A percentile compares a stretch with the other conserved stretches of the same genome.
Conservation (phyloP, 2,113 vertebrate genomes). For the Labeo catla region DNA sequence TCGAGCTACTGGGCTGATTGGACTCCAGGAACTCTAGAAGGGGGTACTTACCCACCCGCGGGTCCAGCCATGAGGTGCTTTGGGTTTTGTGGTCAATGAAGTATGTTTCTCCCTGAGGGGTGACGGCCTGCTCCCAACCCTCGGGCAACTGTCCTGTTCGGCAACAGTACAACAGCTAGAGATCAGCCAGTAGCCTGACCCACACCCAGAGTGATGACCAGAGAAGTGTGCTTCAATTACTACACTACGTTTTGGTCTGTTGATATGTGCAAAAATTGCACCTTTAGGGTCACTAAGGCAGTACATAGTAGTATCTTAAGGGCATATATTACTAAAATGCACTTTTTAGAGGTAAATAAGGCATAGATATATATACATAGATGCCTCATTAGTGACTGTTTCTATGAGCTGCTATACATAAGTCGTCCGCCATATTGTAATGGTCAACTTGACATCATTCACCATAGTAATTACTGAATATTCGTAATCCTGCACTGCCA, state of each 20-base stretch:
- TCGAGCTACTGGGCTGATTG: constrained; percentile 1
- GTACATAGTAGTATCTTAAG: background rate
- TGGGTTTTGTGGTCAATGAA: constrained; percentile 71
- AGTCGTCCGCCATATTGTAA: too few relatives aligned
- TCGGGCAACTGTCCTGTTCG: constrained; percentile 67
- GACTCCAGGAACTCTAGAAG: background rate
- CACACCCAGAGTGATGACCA: background rate
- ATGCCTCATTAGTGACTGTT: too few relatives aligned
- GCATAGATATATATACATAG: too few relatives aligned
- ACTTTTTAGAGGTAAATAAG: background rate
- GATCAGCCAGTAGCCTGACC: constrained; percentile 43
- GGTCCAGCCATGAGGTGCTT: constrained; percentile 67
- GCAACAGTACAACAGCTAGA: constrained; percentile 60
- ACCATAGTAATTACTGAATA: too few relatives aligned
- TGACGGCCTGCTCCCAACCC: constrained; percentile 66
- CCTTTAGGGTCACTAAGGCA: background rate
- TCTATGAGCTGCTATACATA: too few relatives aligned
- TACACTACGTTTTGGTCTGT: background rate
- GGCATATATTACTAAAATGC: background rate
- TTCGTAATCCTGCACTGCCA: too few relatives aligned
- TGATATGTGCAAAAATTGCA: background rate
- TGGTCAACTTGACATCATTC: too few relatives aligned
- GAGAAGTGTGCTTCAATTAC: background rate
- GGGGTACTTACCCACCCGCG: constrained; percentile 63
- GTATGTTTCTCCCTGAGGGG: constrained; percentile 66